Base-by-base conservation (phyloP, 2,797 vertebrate genomes). In the Argya squamiceps region DNA sequence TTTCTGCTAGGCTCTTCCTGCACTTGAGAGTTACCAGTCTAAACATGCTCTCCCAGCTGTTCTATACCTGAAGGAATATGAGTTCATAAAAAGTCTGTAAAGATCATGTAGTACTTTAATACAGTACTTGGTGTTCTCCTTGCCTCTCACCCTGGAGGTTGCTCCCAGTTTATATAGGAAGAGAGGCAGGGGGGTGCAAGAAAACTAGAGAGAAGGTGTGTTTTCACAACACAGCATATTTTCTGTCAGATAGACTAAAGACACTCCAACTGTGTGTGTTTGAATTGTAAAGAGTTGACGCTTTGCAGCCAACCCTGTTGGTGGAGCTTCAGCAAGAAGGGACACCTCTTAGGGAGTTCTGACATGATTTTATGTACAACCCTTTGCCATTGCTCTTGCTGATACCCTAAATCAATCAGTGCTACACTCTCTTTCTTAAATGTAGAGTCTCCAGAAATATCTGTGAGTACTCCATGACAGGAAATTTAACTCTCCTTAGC, bases 1-100 rank as follows among this genome's bases (percentile, higher is more conserved):
- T 90, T 97, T 92, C 55, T 92, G 10, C 30, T 86, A 55, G 37
- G 24, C 16, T 93, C 9, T 83, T 96, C 64, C 86, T 87, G 65
- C 41, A 36, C 60, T 92, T 91, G 29, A 80, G 58, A 67, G 15
- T 58, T 93, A 65, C 65, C 58, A 53, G 92, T 89, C 71, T 84
- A 82, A 93, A 95, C 91, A 86, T 23, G 92, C 37, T 94, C 30
- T 85, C 77, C 13, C 69, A 82, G 29, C 47, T 26, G 15, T 87
- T 67, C 75, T 84, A 49, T 27, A 78, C 78, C 92, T 87, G 50
- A 92, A 88, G 80, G 80, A 92, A 69, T 64, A 93, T 74, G 67
- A 88, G 62, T 84, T 94, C 67, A 84, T 71, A 53, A 88, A 71
- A 85, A 89, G 12, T 18, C 36, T 71, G 59, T 64, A 68, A 93